Evolutionary conservation across 2,797 vertebrate genomes (phyloP), one percentile per base, ranked within the genome.

Genomic region (Ataeniobius toweri): DNA sequence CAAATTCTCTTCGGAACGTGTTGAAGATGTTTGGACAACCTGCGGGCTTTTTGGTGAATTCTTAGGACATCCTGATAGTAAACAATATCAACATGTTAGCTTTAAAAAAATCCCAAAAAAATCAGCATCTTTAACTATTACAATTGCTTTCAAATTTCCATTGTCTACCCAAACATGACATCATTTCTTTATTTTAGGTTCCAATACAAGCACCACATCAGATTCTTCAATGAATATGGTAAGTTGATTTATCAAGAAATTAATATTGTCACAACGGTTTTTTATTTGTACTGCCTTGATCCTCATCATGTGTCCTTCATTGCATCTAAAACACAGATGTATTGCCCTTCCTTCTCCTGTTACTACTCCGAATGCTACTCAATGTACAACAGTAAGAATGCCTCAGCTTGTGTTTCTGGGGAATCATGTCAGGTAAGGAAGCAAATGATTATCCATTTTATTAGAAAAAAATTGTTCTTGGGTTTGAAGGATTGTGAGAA

Each of bases 271-370:
- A 26, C 41, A 2, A 14, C 24, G 26, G 13, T 3, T 18, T 44
- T 3, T 12, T 67, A 24, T 73, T 69, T 9, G 53, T 61, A 44
- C 53, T 14, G 9, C 7, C 36, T 10, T 59, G 26, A 36, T 59
- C 2, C 48, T 74, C 50, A 44, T 74, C 10, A 39, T 65, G 24
- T 77, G 14, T 7, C 63, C 7, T 13, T 72, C 7, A 31, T 24
- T 59, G n/a, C 31, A 5, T 68, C 44, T 77, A 36, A 68, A 53
- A 71, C 20, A 51, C 78, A 83, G 71, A 53, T 77, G 41, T 56
- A 75, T 78, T 96, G 96, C 72, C 94, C 84, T 26, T 82, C 88
- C 1, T 95, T 95, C 71, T 84, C 7, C 44, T 96, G 96, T 77
- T 94, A 93, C 73, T 83, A 80, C 68, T 88, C 93, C 1, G 78